Evolutionary conservation across 2,113 vertebrate species (phyloP).

Genomic region (Ageneiosus marmoratus): DNA sequence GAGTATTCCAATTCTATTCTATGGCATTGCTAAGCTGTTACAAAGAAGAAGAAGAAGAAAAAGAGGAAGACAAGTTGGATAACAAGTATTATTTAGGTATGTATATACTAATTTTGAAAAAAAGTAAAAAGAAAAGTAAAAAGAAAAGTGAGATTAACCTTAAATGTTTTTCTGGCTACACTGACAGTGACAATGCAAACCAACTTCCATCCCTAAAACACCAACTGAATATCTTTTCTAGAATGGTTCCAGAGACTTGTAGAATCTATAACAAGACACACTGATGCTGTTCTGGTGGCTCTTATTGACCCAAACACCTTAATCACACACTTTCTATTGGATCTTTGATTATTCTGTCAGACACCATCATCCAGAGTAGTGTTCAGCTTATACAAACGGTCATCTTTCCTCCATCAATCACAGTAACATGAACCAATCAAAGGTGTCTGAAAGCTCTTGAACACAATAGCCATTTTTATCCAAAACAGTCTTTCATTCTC

Average conservation of each 20-base stretch:
- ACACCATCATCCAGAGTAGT: background rate
- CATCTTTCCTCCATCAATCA: background rate
- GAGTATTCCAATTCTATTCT: too few species aligned
- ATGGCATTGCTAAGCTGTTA: too few species aligned
- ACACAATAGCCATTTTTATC: background rate
- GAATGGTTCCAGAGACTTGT: background rate
- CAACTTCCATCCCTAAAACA: background rate
- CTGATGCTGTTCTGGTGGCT: background rate
- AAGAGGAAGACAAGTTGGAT: too few species aligned
- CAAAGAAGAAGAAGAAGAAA: too few species aligned
- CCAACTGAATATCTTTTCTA: background rate
- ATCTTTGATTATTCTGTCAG: background rate
- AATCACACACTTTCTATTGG: background rate
- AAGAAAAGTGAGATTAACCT: too few species aligned
- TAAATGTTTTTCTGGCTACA: background rate
- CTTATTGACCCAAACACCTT: background rate
- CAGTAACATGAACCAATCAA: background rate
- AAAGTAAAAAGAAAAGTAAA: too few species aligned
- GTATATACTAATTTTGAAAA: too few species aligned
- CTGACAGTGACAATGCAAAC: background rate
- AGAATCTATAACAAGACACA: background rate
- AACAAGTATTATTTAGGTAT: background rate
- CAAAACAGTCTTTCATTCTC: constrained; percentile 1
- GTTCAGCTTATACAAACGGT: background rate
- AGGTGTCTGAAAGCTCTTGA: background rate